Evolutionary conservation across 2,113 vertebrate species (phyloP), one percentile per base, ranked within the genome.

Genomic region (Athene cunicularia): DNA sequence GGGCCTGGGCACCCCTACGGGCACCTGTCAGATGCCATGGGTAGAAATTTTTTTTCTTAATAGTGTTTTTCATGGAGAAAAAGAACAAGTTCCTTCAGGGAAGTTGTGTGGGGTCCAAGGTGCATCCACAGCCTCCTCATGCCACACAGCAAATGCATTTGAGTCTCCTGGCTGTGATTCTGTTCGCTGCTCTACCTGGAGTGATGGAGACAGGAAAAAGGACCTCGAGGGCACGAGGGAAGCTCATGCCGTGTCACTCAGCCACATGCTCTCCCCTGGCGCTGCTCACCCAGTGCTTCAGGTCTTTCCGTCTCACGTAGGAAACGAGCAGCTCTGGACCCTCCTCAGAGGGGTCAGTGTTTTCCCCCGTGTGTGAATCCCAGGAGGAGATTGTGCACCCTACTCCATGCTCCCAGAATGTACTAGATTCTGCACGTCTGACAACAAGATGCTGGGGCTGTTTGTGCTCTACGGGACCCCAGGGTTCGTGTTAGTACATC

Each of bases 341-440:
- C 32, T 56, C 22, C 15, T 19, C 1, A 1, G 47, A 30, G 26
- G n/a, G 26, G 11, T 4, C 24, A 1, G 0, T 1, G 43, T 37
- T 27, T 23, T 23, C 43, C 15, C 0, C 1, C 30, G 32, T 27
- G 27, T 1, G 4, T n/a, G 68, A 55, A 47, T 19, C 5, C 8
- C 27, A 5, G 50, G 39, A 84, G n/a, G 43, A 27, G 49, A 17
- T 4, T 3, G 35, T 6, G 30, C 8, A 27, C 4, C 0, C 47
- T 1, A 3, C 24, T 11, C n/a, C 2, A 2, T 5, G 19, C 62
- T 70, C 41, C 77, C 63, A 7, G 1, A 7, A 12, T 13, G 45
- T 58, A 3, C 26, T 18, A 67, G 67, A 28, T 33, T 9, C 53
- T 62, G 91, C 59, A 27, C n/a, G 14, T 7, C 30, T 0, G 3